These are phyloP conservation scores for Callimorpha dominula DNA, from an alignment of 2,888 invertebrate genomes.

Conservation along the genomic window DNA sequence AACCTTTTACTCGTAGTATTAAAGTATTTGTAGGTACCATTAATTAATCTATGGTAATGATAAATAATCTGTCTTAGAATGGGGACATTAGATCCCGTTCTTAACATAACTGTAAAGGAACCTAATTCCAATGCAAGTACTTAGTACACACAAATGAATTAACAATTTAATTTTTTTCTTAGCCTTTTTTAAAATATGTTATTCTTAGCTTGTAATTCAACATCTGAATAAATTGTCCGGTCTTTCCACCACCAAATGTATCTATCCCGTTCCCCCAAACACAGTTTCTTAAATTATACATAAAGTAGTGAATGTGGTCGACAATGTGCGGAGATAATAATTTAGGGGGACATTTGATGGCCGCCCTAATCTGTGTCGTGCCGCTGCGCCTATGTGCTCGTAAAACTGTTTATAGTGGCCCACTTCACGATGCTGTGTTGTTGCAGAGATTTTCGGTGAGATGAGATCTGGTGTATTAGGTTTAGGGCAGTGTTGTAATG, in stretches of 20 bases:
- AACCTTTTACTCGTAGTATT: too few species aligned
- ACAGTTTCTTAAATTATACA: constrained; percentile 47
- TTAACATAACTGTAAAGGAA: too few species aligned
- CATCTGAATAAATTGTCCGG: neutral
- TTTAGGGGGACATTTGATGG: constrained; percentile 52
- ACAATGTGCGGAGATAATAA: constrained; percentile 55
- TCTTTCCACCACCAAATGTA: neutral
- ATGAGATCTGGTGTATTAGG: constrained; percentile 27
- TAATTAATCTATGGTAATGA: too few species aligned
- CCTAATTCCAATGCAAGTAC: too few species aligned
- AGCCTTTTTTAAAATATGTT: neutral
- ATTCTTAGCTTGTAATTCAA: neutral
- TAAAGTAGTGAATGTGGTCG: constrained; percentile 48
- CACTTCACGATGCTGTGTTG: constrained; percentile 28
- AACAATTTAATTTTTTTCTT: too few species aligned
- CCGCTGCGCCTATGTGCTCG: constrained; percentile 42
- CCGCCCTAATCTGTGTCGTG: constrained; percentile 48
- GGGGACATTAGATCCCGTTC: too few species aligned
- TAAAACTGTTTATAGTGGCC: constrained; percentile 54
- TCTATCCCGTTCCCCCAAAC: neutral
- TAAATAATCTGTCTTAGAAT: too few species aligned
- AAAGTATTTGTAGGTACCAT: too few species aligned
- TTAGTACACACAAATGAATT: too few species aligned
- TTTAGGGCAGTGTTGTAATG: constrained; percentile 1
- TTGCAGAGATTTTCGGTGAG: constrained; percentile 19